Percentiles rank a stretch among this genome's conserved stretches.
phyloP scores from a whole-genome alignment of 2,888 invertebrate genomes.

The Eupithecia insigniata region DNA sequence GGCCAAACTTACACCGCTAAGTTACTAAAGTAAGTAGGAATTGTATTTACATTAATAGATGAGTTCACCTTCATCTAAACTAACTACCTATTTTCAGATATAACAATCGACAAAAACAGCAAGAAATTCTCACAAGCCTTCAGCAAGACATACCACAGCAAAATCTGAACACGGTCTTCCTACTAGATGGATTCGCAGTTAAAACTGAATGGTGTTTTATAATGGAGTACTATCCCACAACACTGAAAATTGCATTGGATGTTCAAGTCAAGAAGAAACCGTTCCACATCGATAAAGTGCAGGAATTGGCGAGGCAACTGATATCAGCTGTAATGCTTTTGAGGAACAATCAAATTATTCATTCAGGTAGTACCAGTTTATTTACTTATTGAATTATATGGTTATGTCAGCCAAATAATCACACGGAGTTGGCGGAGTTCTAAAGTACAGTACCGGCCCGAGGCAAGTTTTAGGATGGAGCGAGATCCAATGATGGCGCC shows the following conservation, averaged over 20 bases:
- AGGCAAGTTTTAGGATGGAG: too few relatives aligned
- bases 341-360: slow-evolving; percentile 58
- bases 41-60: background rate
- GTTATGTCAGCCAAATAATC: background rate
- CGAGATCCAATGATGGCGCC: too few relatives aligned
- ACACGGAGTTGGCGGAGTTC: background rate
- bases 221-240: slow-evolving; percentile 65
- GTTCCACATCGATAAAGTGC: slow-evolving; percentile 59
- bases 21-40: slow-evolving; percentile 54
- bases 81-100: slow-evolving; percentile 38
- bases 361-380: slow-evolving; percentile 57
- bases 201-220: slow-evolving; percentile 55
- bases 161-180: slow-evolving; percentile 48
- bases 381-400: background rate
- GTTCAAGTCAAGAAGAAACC: slow-evolving; percentile 33
- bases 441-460: background rate
- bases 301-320: slow-evolving; percentile 60
- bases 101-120: slow-evolving; percentile 37
- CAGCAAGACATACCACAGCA: slow-evolving; percentile 51
- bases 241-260: slow-evolving; percentile 53
- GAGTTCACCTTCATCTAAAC: background rate
- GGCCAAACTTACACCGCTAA: slow-evolving; percentile 56
- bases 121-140: slow-evolving; percentile 50
- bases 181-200: slow-evolving; percentile 51
- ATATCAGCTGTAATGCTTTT: slow-evolving; percentile 60